Evolutionary conservation across 2,113 vertebrate genomes (phyloP).

Genomic region (Rhinoderma darwinii): DNA sequence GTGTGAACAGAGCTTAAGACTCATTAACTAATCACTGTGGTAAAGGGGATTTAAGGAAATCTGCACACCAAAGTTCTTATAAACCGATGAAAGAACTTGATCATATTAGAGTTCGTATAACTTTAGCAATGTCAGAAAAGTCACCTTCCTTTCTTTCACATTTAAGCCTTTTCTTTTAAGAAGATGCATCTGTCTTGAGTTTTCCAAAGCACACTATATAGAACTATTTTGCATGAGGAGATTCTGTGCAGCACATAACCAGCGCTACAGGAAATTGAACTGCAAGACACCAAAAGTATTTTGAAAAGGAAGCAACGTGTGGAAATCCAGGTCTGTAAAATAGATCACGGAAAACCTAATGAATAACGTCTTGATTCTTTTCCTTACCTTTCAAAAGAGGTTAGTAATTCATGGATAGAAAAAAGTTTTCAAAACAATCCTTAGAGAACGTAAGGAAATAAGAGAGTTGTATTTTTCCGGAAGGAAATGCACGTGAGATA

Average conservation of each 20-base stretch:
- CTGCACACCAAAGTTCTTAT: background rate
- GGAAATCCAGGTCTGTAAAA: slow-evolving; percentile 68
- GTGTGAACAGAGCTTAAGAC: too few species aligned
- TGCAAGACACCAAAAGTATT: slow-evolving; percentile 66
- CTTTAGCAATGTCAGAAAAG: background rate
- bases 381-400: slow-evolving; percentile 63
- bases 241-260: slow-evolving; percentile 63
- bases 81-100: background rate
- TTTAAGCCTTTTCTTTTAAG: slow-evolving; percentile 36
- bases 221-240: slow-evolving; percentile 58
- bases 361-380: slow-evolving; percentile 67
- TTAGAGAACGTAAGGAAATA: slow-evolving; percentile 58
- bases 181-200: slow-evolving; percentile 63
- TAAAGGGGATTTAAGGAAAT: slow-evolving; percentile 27
- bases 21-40: background rate
- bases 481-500: slow-evolving; percentile 45
- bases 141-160: slow-evolving; percentile 5
- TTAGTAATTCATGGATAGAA: slow-evolving; percentile 58
- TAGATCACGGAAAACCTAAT: slow-evolving; percentile 69
- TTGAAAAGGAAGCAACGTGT: slow-evolving; percentile 67
- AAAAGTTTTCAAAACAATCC: slow-evolving; percentile 63
- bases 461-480: slow-evolving; percentile 59
- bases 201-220: slow-evolving; percentile 62
- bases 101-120: background rate
- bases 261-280: slow-evolving; percentile 72